A percentile compares a stretch with the other conserved stretches of the same genome.
These are phyloP conservation scores for Tiaroga cobitis DNA, from an alignment of 2,797 vertebrate genomes.

Conservation along the genomic window DNA sequence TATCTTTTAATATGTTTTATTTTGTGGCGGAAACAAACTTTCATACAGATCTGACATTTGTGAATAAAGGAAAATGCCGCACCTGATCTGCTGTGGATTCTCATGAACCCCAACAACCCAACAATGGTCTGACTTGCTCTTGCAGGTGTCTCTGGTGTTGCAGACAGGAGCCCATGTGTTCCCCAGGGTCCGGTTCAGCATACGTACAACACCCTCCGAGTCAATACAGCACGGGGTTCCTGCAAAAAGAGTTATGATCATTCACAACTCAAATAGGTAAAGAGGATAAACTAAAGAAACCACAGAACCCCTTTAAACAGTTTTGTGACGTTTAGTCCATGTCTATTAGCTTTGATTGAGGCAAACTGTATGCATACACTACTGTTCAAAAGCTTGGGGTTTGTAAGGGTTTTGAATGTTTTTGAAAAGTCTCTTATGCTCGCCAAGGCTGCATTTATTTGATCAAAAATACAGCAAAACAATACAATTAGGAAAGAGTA, in stretches of 20 bases:
- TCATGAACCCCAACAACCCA: constrained; percentile 96
- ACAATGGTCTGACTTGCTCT: constrained; percentile 91
- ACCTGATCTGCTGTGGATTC: constrained; percentile 95
- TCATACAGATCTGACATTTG: neutral
- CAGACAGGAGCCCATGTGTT: constrained; percentile 91
- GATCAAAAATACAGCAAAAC: neutral
- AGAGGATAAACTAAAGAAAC: neutral
- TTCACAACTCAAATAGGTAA: neutral
- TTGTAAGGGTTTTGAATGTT: neutral
- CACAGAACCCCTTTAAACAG: neutral
- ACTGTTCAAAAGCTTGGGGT: neutral
- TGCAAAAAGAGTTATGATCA: constrained; percentile 61
- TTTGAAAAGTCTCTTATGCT: neutral
- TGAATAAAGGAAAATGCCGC: constrained; percentile 24
- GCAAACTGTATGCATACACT: neutral
- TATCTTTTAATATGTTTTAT: no score
- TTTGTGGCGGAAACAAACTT: no score
- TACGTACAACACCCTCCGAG: constrained; percentile 85
- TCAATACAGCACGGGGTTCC: constrained; percentile 91
- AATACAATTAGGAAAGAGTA: neutral
- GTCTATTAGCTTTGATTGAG: neutral
- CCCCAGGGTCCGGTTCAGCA: constrained; percentile 90
- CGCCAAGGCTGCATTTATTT: neutral
- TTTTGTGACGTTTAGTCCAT: neutral
- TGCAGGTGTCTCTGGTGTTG: constrained; percentile 89